These are phyloP conservation scores for Podarcis cretensis DNA, from an alignment of 2,113 vertebrate species.

Conservation along the genomic window DNA sequence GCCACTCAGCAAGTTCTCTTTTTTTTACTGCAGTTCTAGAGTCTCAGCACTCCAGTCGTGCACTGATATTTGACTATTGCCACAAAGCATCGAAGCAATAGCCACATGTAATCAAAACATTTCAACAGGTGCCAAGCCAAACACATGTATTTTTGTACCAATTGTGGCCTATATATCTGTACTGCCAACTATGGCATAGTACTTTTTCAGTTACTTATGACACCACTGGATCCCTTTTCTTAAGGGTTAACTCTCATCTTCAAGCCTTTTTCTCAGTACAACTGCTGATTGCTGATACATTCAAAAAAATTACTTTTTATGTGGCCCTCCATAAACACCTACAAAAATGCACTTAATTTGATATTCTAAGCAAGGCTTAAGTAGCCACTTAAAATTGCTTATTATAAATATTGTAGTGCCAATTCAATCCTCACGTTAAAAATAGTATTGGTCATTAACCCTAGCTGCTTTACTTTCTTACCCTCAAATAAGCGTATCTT, in stretches of 20 bases:
- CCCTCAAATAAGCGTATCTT: neutral
- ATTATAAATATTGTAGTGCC: neutral
- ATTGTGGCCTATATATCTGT: neutral
- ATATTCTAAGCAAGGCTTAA: neutral
- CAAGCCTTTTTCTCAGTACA: neutral
- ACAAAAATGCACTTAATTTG: neutral
- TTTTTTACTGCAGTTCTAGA: neutral
- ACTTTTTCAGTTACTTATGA: neutral
- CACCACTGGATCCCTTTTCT: neutral
- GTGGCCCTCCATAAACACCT: neutral
- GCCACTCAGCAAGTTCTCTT: neutral
- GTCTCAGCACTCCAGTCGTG: neutral
- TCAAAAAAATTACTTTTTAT: neutral
- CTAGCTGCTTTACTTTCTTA: neutral
- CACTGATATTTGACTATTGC: neutral
- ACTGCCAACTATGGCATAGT: neutral
- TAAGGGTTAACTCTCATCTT: neutral
- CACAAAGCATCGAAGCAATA: neutral
- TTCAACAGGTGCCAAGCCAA: neutral
- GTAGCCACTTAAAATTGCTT: neutral
- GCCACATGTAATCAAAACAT: neutral
- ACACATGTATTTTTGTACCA: neutral
- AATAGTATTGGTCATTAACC: neutral
- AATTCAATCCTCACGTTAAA: too few relatives aligned
- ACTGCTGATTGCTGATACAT: neutral